phyloP scores from a whole-genome alignment of 2,888 invertebrate species.

The Eumacrocentrus americanus region DNA sequence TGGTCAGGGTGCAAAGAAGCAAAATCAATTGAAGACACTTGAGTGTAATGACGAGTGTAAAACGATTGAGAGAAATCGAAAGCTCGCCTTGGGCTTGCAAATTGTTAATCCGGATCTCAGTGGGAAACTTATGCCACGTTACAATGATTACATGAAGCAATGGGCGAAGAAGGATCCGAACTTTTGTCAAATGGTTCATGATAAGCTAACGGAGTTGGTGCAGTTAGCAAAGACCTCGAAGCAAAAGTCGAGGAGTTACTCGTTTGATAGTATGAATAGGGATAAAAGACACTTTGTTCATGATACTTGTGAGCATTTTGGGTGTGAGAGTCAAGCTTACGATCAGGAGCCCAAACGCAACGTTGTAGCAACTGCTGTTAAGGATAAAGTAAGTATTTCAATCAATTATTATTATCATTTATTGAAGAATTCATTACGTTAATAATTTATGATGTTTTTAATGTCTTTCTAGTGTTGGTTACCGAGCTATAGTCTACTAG shows the following conservation, averaged over 20 bases:
- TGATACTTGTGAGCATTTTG: conserved; percentile 94
- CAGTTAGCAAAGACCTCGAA: conserved; percentile 86
- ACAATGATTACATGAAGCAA: conserved; percentile 83
- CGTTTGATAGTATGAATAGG: conserved; percentile 92
- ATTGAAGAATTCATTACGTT: not conserved
- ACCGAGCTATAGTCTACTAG: conserved; percentile 84
- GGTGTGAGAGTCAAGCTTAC: conserved; percentile 91
- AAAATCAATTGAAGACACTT: conserved; percentile 63
- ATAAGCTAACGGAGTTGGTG: conserved; percentile 82
- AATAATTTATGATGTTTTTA: conserved; percentile 38
- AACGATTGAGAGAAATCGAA: conserved; percentile 83
- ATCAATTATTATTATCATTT: not conserved
- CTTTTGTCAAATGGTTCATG: conserved; percentile 84
- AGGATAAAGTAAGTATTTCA: conserved; percentile 68
- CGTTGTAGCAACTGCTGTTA: conserved; percentile 88
- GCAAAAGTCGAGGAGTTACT: conserved; percentile 81
- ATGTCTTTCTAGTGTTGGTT: conserved; percentile 76
- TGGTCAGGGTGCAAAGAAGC: conserved; percentile 64
- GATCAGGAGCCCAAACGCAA: conserved; percentile 96
- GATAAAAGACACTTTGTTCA: conserved; percentile 92
- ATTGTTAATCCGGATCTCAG: conserved; percentile 88
- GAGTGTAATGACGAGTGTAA: conserved; percentile 95
- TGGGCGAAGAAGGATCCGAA: conserved; percentile 82
- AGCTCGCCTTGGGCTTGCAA: conserved; percentile 88
- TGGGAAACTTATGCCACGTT: conserved; percentile 81